Conservation (phyloP, 2,797 vertebrate genomes). For the Sphaeramia orbicularis region DNA sequence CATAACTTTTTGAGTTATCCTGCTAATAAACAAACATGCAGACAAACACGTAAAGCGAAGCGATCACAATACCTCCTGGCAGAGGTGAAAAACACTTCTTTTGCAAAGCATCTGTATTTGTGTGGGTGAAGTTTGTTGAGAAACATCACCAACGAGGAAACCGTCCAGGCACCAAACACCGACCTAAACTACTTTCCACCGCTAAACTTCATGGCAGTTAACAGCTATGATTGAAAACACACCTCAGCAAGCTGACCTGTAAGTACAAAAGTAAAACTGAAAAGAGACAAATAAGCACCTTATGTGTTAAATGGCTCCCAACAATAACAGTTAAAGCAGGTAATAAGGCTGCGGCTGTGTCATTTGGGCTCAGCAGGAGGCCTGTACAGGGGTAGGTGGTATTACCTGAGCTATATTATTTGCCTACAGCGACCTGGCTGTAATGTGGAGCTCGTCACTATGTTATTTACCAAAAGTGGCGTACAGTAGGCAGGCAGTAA, state of each 20-base stretch:
- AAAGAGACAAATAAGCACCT: constrained; percentile 72
- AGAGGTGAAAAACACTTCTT: too few species aligned
- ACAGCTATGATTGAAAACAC: constrained; percentile 10
- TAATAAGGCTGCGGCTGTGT: constrained; percentile 32
- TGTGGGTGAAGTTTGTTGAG: too few species aligned
- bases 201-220: background rate
- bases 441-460: constrained; percentile 38
- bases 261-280: constrained; percentile 74
- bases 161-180: too few species aligned
- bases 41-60: too few species aligned
- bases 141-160: too few species aligned
- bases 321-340: constrained; percentile 52
- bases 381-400: constrained; percentile 13
- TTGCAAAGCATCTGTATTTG: too few species aligned
- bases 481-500: constrained; percentile 57
- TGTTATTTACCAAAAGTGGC: constrained; percentile 64
- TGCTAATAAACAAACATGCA: too few species aligned
- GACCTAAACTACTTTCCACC: constrained; percentile 8
- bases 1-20: too few species aligned
- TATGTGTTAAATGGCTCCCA: background rate
- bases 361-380: constrained; percentile 38
- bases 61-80: too few species aligned
- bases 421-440: constrained; percentile 49
- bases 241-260: constrained; percentile 13
- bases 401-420: constrained; percentile 58